Evolutionary conservation across 2,113 vertebrate genomes (phyloP), one percentile per base, ranked within the genome.

Genomic region (Hydrochoerus hydrochaeris): DNA sequence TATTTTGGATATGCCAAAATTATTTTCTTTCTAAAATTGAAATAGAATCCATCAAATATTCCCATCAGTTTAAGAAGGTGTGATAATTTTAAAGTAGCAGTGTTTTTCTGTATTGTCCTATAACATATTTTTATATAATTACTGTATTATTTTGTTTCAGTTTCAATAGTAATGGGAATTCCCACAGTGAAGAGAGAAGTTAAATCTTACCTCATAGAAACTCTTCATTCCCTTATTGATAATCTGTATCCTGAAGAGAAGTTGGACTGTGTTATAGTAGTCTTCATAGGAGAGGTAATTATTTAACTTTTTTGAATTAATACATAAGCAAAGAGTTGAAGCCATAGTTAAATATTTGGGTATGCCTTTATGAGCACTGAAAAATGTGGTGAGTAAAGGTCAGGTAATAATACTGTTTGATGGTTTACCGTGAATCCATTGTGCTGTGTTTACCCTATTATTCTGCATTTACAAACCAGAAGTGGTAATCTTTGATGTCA

Each of bases 101-200:
- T 85, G 44, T 67, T 91, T 62, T 94, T 58, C 67, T 96, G 32
- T 91, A 71, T 92, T 95, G 58, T 11, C 30, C 90, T 65, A 19
- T 94, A 90, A 89, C 26, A n/a, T 89, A 10, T 78, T 94, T 95
- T 89, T 71, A 95, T 17, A 16, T 96, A 97, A 86, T 96, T 86
- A 32, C 71, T 90, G 1, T 95, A n/a, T 94, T 98, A 67, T 71
- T 97, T 98, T 97, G 96, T 98, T 98, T 69, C 98, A 99, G 99
- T 99, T 98, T 99, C 99, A 97, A 99, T 99, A 98, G 99, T 99
- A 96, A 99, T 99, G 99, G 99, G 99, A 95, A 99, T 99, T 98
- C 99, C 99, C 94, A 99, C 99, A 20, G 99, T 99, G 98, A 99
- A 99, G 98, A 99, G 99, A 97, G 99, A 99, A 99, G 99, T 99